Evolutionary conservation across 2,888 invertebrate species (phyloP).

Genomic region (Trichogramma dendrolimi): DNA sequence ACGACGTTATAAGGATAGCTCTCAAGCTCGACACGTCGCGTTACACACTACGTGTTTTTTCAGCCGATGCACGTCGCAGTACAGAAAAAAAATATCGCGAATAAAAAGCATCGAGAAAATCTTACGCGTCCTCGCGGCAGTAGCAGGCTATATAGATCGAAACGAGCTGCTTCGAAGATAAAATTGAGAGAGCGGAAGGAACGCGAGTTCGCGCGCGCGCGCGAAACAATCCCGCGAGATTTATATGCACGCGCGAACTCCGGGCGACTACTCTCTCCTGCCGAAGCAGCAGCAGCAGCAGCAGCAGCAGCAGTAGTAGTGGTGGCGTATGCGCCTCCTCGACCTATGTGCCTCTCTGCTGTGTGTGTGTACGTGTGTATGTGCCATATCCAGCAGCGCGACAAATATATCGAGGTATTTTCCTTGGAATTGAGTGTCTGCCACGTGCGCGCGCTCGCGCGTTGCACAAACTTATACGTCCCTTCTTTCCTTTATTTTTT

Average conservation of each 20-base stretch:
- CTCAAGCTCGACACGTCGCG: no score
- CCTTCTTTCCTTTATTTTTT: no score
- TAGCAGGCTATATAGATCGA: not conserved
- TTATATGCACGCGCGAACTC: conserved; percentile 36
- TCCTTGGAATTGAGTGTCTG: conserved; percentile 46
- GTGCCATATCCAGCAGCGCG: conserved; percentile 28
- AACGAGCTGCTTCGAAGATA: not conserved
- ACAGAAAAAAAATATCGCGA: no score
- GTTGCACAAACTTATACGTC: no score
- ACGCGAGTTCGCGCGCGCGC: conserved; percentile 13
- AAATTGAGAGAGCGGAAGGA: conserved; percentile 12
- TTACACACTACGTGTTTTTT: no score
- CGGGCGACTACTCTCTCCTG: conserved; percentile 26
- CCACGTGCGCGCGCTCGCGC: no score
- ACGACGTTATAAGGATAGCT: no score
- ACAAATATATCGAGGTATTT: conserved; percentile 50
- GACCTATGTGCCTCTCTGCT: no score
- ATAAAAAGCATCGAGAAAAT: conserved; percentile 2
- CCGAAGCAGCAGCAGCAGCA: not conserved
- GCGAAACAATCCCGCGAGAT: conserved; percentile 41
- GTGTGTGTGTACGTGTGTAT: no score
- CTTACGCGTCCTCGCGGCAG: not conserved
- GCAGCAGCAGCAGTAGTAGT: no score
- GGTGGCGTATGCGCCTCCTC: no score
- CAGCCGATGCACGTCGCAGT: no score